A percentile compares a stretch with the other conserved stretches of the same genome.
Conservation (phyloP, 1,140 invertebrate species). For the Drosophila azteca region DNA sequence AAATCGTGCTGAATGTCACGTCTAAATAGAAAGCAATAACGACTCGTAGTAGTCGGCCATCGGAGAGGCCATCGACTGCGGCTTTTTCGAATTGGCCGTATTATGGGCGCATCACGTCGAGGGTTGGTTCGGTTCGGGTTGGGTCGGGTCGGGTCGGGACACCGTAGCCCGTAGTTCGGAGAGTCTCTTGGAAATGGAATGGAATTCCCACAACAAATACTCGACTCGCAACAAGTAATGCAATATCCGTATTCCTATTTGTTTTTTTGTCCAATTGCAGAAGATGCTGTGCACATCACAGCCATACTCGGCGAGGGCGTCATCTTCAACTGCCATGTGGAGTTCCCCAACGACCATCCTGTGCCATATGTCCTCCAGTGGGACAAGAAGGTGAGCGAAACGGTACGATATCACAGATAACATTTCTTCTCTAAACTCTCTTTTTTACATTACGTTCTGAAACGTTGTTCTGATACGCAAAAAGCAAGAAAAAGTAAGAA, state of each 20-base stretch:
- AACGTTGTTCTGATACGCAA: constrained; percentile 73
- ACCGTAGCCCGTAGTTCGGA: too few species aligned
- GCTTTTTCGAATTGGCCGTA: constrained; percentile 51
- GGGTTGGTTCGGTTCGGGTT: too few species aligned
- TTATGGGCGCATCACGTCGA: constrained; percentile 52
- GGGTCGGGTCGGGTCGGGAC: too few species aligned
- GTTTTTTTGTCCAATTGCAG: constrained; percentile 83
- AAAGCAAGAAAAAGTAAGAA: constrained; percentile 75
- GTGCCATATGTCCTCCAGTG: constrained; percentile 98
- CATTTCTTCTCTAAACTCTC: constrained; percentile 88
- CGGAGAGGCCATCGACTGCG: constrained; percentile 15
- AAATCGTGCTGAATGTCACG: constrained; percentile 71
- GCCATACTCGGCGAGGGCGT: constrained; percentile 97
- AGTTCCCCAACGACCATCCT: constrained; percentile 96
- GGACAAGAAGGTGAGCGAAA: constrained; percentile 98
- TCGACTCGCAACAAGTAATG: background rate
- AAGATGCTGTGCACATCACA: constrained; percentile 97
- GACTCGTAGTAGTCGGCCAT: background rate
- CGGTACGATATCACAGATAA: constrained; percentile 90
- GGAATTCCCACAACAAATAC: background rate
- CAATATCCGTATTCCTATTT: background rate
- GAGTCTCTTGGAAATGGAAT: constrained; percentile 6
- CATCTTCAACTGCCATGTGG: constrained; percentile 97
- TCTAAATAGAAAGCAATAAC: constrained; percentile 52
- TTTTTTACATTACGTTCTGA: constrained; percentile 77